Base-by-base conservation (phyloP, 2,113 vertebrate species). In the Sapajus apella region DNA sequence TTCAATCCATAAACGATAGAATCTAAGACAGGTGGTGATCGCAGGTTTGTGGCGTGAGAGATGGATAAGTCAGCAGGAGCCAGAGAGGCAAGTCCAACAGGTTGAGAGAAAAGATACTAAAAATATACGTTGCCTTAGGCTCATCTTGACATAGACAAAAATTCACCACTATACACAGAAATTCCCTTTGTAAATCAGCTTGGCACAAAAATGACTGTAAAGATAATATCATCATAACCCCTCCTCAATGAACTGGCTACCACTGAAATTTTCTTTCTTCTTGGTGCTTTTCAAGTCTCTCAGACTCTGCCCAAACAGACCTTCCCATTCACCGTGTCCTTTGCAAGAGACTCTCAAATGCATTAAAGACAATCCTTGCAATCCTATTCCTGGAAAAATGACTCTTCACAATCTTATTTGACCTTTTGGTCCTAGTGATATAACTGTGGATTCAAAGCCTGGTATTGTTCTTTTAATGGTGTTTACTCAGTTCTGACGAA, bases 371-470 rank as follows among this genome's bases (percentile, higher is more conserved):
- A 89, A 80, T 82, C 30, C 18, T 86, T 90, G 11, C 45, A n/a
- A 88, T 87, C 66, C 40, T 85, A 81, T 58, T 92, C 68, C 56
- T 93, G 47, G 21, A 91, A 96, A 91, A 96, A 91, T 2, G 3
- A 45, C 27, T 84, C 58, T 84, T 83, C 32, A 76, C 32, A 85
- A 75, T 91, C 72, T 50, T 87, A 91, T 30, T 76, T 96, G 82
- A 16, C 56, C 37, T 86, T 97, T 91, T 82, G 45, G 50, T 85
- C 32, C 30, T 72, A 88, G 77, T 66, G 45, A 91, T 5, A 17
- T 43, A 94, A 90, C 25, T 90, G 40, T 88, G n/a, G 32, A 97
- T 87, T 95, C 84, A 85, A 91, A 92, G 47, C 68, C 47, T 87
- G 43, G 3, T 35, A 52, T 47, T 92, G 35, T 12, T 64, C 43